These are phyloP conservation scores for Tipula lateralis DNA, from an alignment of 2,888 invertebrate genomes.

Conservation along the genomic window DNA sequence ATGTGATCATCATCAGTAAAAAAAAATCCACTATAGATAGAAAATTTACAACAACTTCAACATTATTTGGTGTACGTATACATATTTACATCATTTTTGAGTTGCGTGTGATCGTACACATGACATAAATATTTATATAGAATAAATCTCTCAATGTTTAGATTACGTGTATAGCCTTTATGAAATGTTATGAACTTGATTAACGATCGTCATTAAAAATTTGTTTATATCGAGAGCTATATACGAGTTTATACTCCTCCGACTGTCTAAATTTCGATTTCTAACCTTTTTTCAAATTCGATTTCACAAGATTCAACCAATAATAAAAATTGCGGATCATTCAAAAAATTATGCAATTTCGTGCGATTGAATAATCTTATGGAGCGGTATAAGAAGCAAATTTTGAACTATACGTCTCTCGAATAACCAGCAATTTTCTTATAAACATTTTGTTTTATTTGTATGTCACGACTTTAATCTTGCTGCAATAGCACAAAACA, in stretches of 20 bases:
- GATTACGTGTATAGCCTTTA: not conserved
- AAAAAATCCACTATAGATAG: too few species aligned
- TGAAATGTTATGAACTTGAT: not conserved
- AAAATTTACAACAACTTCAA: too few species aligned
- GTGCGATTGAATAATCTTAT: not conserved
- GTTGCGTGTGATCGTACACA: not conserved
- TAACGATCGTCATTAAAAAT: not conserved
- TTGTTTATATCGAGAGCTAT: not conserved
- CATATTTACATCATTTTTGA: too few species aligned
- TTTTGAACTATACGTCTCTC: not conserved
- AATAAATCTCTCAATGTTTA: not conserved
- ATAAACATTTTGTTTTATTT: not conserved
- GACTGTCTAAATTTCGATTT: not conserved
- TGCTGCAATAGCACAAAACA: not conserved
- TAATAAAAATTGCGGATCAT: not conserved
- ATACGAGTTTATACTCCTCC: too few species aligned
- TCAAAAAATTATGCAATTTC: not conserved
- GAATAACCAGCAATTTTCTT: not conserved
- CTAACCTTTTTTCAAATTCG: not conserved
- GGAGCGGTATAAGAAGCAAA: not conserved
- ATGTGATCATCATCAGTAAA: too few species aligned
- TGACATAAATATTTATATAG: not conserved
- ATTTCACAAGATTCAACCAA: not conserved
- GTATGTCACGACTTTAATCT: not conserved
- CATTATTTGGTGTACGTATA: too few species aligned